These are phyloP conservation scores for Panagrolaimus sp. DNA, from an alignment of 1,140 invertebrate genomes.

Conservation along the genomic window DNA sequence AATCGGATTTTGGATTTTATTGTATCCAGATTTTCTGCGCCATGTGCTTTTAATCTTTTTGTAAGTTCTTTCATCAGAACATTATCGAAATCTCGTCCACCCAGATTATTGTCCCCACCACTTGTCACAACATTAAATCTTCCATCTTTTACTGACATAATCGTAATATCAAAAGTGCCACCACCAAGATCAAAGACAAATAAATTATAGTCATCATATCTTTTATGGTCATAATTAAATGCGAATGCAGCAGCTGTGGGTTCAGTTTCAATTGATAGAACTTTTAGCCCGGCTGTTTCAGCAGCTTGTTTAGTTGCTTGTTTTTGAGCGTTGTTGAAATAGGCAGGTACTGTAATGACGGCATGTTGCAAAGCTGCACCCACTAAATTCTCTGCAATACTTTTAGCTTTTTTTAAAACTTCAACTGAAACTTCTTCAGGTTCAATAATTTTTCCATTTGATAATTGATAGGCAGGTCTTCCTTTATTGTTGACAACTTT, in stretches of 20 bases:
- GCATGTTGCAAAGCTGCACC: constrained; percentile 57
- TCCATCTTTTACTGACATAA: constrained; percentile 86
- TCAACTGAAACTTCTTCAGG: neutral
- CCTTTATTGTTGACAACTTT: too few species aligned
- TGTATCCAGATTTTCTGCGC: too few species aligned
- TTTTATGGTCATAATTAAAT: constrained; percentile 75
- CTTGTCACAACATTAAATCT: constrained; percentile 86
- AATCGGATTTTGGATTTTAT: constrained; percentile 67
- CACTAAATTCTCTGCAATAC: neutral
- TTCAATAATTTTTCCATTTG: too few species aligned
- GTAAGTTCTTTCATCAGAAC: constrained; percentile 77
- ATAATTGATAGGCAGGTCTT: too few species aligned
- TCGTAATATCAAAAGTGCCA: constrained; percentile 91
- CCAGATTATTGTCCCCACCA: constrained; percentile 61
- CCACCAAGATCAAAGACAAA: constrained; percentile 83
- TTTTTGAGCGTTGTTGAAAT: constrained; percentile 75
- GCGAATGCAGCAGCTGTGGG: constrained; percentile 74
- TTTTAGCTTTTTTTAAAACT: neutral
- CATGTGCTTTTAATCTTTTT: constrained; percentile 76
- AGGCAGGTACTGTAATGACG: constrained; percentile 57
- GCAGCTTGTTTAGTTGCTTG: constrained; percentile 82
- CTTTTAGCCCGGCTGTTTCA: constrained; percentile 64
- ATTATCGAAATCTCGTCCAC: constrained; percentile 91
- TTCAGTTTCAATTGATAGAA: constrained; percentile 71
- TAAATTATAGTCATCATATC: constrained; percentile 61